phyloP scores from a whole-genome alignment of 2,797 vertebrate species.

The Malacoctenus gilli region DNA sequence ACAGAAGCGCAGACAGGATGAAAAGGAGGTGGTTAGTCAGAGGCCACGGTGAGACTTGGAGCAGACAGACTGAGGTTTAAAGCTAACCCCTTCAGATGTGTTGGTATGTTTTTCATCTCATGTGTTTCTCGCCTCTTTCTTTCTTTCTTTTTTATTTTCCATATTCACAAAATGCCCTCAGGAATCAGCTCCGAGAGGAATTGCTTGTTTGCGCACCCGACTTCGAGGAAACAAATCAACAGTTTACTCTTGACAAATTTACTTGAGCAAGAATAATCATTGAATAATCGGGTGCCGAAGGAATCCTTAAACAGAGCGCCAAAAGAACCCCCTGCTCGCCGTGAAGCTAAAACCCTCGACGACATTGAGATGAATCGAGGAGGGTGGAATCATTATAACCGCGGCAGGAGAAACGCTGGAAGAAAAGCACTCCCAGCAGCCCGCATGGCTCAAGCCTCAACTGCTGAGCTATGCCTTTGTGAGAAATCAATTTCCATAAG shows the following conservation, averaged over 20 bases:
- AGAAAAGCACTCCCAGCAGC: slow-evolving; percentile 60
- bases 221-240: too few relatives aligned
- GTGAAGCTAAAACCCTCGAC: slow-evolving; percentile 48
- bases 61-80: slow-evolving; percentile 27
- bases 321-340: slow-evolving; percentile 18
- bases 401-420: slow-evolving; percentile 47
- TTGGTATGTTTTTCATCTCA: slow-evolving; percentile 25
- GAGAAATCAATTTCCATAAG: slow-evolving; percentile 76
- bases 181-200: too few relatives aligned
- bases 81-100: slow-evolving; percentile 26
- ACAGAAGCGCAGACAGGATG: slow-evolving; percentile 24
- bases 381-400: slow-evolving; percentile 68
- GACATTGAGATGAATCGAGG: slow-evolving; percentile 62
- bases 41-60: slow-evolving; percentile 37
- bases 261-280: too few relatives aligned
- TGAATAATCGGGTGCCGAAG: slow-evolving; percentile 40
- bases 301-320: slow-evolving; percentile 37
- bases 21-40: slow-evolving; percentile 35
- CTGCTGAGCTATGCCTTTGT: slow-evolving; percentile 59
- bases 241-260: too few relatives aligned
- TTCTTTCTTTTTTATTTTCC: background rate
- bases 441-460: slow-evolving; percentile 44
- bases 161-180: too few relatives aligned
- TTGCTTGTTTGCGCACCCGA: too few relatives aligned
- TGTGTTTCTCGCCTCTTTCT: slow-evolving; percentile 13